phyloP scores from a whole-genome alignment of 2,797 vertebrate genomes.

The Fringilla coelebs region DNA sequence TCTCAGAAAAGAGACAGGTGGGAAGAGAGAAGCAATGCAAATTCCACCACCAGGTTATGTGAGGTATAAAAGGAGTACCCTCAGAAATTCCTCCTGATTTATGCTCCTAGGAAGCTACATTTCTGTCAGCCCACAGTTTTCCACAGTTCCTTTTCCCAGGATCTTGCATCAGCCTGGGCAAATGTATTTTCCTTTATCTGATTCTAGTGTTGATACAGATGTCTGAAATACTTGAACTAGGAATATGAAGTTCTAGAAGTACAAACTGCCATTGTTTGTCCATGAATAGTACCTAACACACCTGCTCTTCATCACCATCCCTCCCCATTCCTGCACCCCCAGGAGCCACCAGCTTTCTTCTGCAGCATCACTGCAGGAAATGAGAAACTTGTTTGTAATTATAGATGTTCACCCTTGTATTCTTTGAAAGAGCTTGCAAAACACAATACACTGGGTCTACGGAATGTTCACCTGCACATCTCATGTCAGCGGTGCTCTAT shows the following conservation, averaged over 20 bases:
- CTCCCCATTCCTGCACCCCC: background rate
- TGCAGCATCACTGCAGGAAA: background rate
- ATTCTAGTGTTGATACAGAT: background rate
- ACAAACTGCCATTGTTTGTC: background rate
- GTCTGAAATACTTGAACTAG: background rate
- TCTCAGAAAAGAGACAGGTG: background rate
- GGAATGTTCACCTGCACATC: background rate
- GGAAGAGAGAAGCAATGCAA: background rate
- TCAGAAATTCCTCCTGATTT: background rate
- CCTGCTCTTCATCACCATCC: background rate
- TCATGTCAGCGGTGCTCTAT: too few relatives aligned
- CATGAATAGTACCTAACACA: background rate
- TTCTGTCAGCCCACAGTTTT: background rate
- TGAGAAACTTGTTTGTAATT: rapidly evolving
- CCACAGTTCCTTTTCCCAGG: background rate
- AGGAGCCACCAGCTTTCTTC: background rate
- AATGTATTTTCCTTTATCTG: background rate
- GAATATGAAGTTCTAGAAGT: background rate
- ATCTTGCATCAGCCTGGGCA: background rate
- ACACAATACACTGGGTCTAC: rapidly evolving
- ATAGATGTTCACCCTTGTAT: rapidly evolving
- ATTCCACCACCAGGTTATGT: background rate
- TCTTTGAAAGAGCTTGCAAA: background rate
- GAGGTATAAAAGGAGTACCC: background rate
- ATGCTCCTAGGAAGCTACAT: background rate